A percentile compares a stretch with the other conserved stretches of the same genome.
Conservation (phyloP, 2,888 invertebrate genomes). For the Leptinotarsa tumamoca region DNA sequence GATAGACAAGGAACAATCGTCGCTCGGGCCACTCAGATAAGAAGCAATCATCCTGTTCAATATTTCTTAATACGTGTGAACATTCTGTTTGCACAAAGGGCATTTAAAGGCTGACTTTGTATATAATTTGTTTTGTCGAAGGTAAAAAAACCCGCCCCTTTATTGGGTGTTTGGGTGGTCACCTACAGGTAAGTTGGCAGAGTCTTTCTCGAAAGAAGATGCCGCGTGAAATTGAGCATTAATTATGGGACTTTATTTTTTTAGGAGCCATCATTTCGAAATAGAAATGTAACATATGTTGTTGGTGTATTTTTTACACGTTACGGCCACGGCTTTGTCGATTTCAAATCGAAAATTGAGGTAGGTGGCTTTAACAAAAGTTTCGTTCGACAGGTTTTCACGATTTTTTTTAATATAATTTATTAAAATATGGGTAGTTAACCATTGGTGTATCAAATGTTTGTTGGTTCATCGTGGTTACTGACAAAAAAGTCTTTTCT, state of each 20-base stretch:
- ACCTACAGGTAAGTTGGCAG: constrained; percentile 43
- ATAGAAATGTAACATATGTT: constrained; percentile 36
- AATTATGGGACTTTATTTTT: constrained; percentile 51
- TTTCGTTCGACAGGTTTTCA: not conserved
- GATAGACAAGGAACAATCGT: constrained; percentile 12
- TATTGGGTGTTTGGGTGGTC: constrained; percentile 52
- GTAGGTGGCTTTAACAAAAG: not conserved
- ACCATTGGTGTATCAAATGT: too few relatives aligned
- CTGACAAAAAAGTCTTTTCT: too few relatives aligned
- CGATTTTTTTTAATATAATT: not conserved
- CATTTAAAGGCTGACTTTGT: constrained; percentile 37
- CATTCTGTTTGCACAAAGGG: constrained; percentile 49
- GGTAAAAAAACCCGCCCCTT: constrained; percentile 45
- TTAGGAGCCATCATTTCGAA: constrained; percentile 33
- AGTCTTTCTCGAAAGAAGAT: constrained; percentile 39
- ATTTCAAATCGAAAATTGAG: not conserved
- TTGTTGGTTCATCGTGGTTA: too few relatives aligned
- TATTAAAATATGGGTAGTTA: too few relatives aligned
- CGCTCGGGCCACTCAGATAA: constrained; percentile 22
- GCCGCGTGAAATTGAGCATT: constrained; percentile 55
- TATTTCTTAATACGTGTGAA: constrained; percentile 48
- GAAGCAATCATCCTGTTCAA: constrained; percentile 32
- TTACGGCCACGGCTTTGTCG: constrained; percentile 17
- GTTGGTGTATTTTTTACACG: constrained; percentile 33
- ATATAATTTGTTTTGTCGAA: constrained; percentile 41